Base-by-base conservation (phyloP, 2,888 invertebrate genomes). In the Apoderus coryli region DNA sequence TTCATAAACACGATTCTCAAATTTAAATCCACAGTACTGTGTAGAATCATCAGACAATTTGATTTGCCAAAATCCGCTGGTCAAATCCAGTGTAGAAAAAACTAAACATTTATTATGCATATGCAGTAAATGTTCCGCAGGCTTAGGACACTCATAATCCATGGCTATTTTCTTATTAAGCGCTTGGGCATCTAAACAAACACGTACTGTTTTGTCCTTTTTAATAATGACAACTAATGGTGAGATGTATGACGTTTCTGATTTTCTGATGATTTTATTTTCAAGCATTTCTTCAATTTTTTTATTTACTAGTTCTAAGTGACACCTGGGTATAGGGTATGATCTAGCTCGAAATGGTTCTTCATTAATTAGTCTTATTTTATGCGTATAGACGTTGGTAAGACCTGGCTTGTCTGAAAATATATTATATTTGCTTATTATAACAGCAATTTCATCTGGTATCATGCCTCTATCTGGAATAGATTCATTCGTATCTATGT, bases 61-160 rank as follows among this genome's bases (percentile, higher is more conserved):
- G 19, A 41, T 35, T 22, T 41, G 36, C 34, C 40, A 41, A 32
- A 40, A 39, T 2, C 33, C 34, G 10, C 32, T n/a, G 22, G 12
- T 12, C n/a, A 26, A 11, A 26, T 26, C 27, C 4, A 26, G 14
- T 12, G 13, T 19, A 19, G 19, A 7, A 19, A 19, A 19, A 19
- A 6, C 6, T 19, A 19, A 6, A 19, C 19, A 7, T 19, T 19
- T 19, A 19, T 19, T 19, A 19, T n/a, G n/a, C n/a, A 22, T 27
- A 22, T 32, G 36, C 19, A 42, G 23, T 10, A 42, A 26, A 22
- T 42, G 40, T 30, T 39, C 39, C 6, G 39, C 29, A 11, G 36
- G 33, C 6, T 24, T 15, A 13, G 38, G 41, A n/a, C 41, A 33
- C 19, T 51, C 49, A 3, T 44, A 36, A 29, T 52, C 49, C 0